phyloP scores from a whole-genome alignment of 2,113 vertebrate species.

The Boulengeromyrus knoepffleri region DNA sequence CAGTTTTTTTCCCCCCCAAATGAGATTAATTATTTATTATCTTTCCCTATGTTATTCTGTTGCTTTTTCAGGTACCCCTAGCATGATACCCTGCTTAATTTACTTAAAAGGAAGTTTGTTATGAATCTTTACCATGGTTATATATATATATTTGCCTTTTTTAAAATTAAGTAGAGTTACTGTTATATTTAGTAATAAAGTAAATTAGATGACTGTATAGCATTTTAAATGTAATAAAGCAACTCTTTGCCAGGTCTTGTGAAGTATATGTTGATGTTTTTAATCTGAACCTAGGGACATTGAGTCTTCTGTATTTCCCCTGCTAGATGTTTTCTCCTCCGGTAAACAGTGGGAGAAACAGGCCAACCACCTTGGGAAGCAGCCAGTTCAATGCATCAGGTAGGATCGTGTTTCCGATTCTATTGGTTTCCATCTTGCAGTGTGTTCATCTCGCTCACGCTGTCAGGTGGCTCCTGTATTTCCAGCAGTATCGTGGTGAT shows the following conservation, averaged over 20 bases:
- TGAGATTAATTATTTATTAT: not conserved
- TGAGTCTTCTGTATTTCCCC: slow-evolving; percentile 17
- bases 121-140: not conserved
- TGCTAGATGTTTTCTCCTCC: slow-evolving; percentile 98
- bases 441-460: not conserved
- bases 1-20: not conserved
- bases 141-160: not conserved
- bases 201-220: not conserved
- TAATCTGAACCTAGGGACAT: slow-evolving; percentile 13
- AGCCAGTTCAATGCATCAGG: slow-evolving; percentile 95
- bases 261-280: not conserved
- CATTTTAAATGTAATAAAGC: not conserved
- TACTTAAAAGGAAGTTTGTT: not conserved
- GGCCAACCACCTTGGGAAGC: slow-evolving; percentile 92
- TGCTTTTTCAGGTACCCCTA: not conserved
- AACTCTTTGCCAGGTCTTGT: not conserved
- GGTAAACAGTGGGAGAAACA: slow-evolving; percentile 90
- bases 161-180: not conserved
- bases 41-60: not conserved
- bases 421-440: not conserved
- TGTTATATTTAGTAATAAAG: not conserved
- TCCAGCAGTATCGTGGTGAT: not conserved
- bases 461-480: not conserved
- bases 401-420: slow-evolving; percentile 57
- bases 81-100: not conserved